Evolutionary conservation across 2,113 vertebrate genomes (phyloP).

Genomic region (Mastomys coucha): DNA sequence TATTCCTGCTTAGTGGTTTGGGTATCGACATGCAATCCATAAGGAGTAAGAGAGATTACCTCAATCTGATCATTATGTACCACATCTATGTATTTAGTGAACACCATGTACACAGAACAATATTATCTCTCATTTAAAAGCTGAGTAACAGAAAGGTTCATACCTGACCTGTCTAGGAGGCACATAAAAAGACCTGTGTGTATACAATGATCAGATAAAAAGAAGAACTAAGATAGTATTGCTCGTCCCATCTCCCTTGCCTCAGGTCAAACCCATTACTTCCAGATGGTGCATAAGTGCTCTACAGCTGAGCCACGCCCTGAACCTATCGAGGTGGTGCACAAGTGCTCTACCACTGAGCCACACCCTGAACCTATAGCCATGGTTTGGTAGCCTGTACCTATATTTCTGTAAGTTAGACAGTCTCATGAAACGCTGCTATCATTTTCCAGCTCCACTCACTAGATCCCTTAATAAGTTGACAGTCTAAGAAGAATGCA

Average conservation of each 20-base stretch:
- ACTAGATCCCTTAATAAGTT: background rate
- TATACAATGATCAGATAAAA: background rate
- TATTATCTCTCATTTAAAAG: background rate
- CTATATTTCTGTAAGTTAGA: background rate
- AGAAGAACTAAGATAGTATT: background rate
- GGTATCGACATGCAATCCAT: background rate
- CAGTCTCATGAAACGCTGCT: background rate
- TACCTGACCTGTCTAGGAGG: background rate
- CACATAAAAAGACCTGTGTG: background rate
- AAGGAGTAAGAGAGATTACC: background rate
- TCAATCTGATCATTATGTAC: background rate
- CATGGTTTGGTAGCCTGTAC: background rate
- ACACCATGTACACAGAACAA: background rate
- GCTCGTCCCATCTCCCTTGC: background rate
- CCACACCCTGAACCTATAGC: background rate
- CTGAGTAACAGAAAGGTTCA: background rate
- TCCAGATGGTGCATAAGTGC: too few relatives aligned
- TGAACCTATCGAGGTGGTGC: too few relatives aligned
- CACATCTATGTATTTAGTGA: too few relatives aligned
- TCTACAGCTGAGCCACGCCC: background rate
- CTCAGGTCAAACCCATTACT: background rate
- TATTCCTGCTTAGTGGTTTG: background rate
- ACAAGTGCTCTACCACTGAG: background rate
- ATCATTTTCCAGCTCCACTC: background rate
- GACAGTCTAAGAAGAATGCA: background rate